Evolutionary conservation across 2,888 invertebrate species (phyloP), one percentile per base, ranked within the genome.

Genomic region (Caenorhabditis doughertyi): DNA sequence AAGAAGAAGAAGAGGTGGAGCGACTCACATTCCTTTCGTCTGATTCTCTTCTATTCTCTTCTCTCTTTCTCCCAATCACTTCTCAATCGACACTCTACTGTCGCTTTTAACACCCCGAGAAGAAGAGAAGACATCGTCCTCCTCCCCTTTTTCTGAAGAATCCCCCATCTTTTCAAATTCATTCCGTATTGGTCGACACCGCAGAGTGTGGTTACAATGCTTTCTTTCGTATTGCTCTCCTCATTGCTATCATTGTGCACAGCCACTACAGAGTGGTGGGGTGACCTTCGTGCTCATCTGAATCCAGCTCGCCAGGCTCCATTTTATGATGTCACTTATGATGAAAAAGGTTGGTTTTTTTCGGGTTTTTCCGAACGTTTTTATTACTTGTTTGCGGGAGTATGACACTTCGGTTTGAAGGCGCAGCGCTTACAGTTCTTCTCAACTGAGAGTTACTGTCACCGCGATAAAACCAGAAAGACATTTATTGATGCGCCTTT

Each of bases 201-300:
- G 68, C 58, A 47, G 47, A 51, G 65, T 65, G 64, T 73, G 51
- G 77, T 77, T 51, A 60, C 51, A 27, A 71, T 74, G 64, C 51
- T 60, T 44, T 32, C 47, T 51, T 16, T 64, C 18, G 55, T 53
- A 13, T 35, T 67, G 27, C 44, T 68, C 35, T 25, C 68, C 32
- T 49, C 67, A 13, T 51, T 47, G 3, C 55, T 39, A 25, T 64
- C 62, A 49, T 27, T 70, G 27, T 42, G 65, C 51, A 29, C 72
- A 53, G 82, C 88, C 18, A 91, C 91, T 32, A 91, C 91, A 16
- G 91, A 91, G 76, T 91, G 91, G 91, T 91, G 90, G 86, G 91
- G 91, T 29, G 91, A 91, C 70, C 83, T 89, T 8, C 70, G 91
- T n/a, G 91, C 91, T 13, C 89, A 90, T 76, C 76, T 91, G 44